Evolutionary conservation across 2,888 invertebrate species (phyloP), one percentile per base, ranked within the genome.

Genomic region (Camptogramma bilineatum): DNA sequence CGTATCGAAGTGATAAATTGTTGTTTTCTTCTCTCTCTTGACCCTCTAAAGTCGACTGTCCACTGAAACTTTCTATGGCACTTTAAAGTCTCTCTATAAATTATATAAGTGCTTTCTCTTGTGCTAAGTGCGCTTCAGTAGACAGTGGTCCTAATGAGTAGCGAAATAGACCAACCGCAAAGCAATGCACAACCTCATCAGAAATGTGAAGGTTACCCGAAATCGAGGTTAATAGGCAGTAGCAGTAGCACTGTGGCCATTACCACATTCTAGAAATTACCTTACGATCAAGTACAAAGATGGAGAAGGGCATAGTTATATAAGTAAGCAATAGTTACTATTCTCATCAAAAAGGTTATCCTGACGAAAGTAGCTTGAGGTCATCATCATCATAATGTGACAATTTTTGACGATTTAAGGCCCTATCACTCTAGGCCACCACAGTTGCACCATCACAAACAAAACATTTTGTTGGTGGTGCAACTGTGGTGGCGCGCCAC

Each of bases 1-100:
- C 80, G 80, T 88, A 89, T 86, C 81, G 82, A 89, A 88, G 79
- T 88, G 79, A 80, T 70, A 61, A 39, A 80, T 72, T 76, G 80
- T 84, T 63, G 84, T 89, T 91, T 89, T 62, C 79, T 81, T 82
- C 66, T 4, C 60, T 51, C 28, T 54, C 18, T 31, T 1, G 3
- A 39, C 34, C 34, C 13, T n/a, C 7, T n/a, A 28, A 5, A 13
- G 2, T 17, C 21, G 16, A 55, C 17, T 44, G 44, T 44, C 44
- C 34, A 39, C 34, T 34, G 34, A 13, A 8, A 34, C 2, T 10
- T 34, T 34, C 34, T 34, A 34, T 10, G 3, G 34, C 34, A 9
- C 1, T 34, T 13, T 8, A 10, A 34, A 31, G 2, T 10, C 2
- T 34, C 34, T 10, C 9, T 31, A n/a, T n/a, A n/a, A n/a, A n/a